Evolutionary conservation across 2,113 vertebrate species (phyloP), one percentile per base, ranked within the genome.

Genomic region (Barbus barbus): DNA sequence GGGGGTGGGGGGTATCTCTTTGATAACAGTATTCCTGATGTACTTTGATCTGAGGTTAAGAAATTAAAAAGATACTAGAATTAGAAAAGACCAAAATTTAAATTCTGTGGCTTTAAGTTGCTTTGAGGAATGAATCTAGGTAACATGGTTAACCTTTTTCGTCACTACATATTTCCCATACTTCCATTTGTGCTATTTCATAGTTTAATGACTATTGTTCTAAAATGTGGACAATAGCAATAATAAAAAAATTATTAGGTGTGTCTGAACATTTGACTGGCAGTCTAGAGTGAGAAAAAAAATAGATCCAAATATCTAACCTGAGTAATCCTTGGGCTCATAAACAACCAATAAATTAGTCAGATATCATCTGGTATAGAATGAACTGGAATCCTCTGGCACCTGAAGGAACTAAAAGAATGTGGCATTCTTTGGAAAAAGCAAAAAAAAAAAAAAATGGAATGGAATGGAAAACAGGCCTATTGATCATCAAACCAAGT

Each of bases 391-490:
- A 63, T 22, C 58, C 65, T 80, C 36, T 44, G 58, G 38, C 24
- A 61, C 12, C n/a, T 24, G 33, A 61, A 22, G 75, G 31, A 22
- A 18, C 36, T 80, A 2, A 82, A 87, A 85, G 85, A 24, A 83
- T 18, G 89, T 81, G 81, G 28, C 78, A 84, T 84, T 61, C 33
- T 87, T 89, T 83, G 73, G 67, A 71, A 71, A 71, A 60, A n/a
- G n/a, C n/a, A n/a, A n/a, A n/a, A n/a, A n/a, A n/a, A n/a, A n/a
- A n/a, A 53, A 51, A 48, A 18, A 51, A 51, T 28, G 41, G 78
- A 79, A 77, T 84, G 87, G 81, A 90, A 72, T 44, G 69, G 89
- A 92, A 92, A 93, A 88, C 78, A 81, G 77, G n/a, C 53, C 51
- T 79, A 48, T 91, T 83, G 88, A 91, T 89, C 7, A 87, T 61